These are phyloP conservation scores for Etheostoma perlongum DNA, from an alignment of 2,797 vertebrate genomes.

Conservation along the genomic window DNA sequence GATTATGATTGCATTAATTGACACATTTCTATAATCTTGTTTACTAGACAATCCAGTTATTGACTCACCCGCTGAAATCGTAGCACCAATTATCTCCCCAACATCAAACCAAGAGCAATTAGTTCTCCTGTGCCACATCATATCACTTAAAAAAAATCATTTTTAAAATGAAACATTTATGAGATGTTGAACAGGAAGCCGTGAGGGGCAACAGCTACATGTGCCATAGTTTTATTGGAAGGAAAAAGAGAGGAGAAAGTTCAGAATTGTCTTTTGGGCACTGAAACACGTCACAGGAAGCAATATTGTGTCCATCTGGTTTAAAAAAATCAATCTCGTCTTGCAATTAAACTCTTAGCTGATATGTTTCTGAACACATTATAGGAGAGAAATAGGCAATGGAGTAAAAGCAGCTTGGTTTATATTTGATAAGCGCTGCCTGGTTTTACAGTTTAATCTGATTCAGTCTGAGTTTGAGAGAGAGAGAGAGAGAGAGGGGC, in stretches of 20 bases:
- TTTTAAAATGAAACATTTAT: slow-evolving; percentile 5
- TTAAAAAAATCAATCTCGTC: too few species aligned
- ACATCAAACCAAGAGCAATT: slow-evolving; percentile 4
- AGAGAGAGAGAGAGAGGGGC: too few species aligned
- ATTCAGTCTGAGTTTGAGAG: too few species aligned
- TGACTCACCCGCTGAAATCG: slow-evolving; percentile 10
- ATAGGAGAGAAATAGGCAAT: too few species aligned
- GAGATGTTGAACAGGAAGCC: slow-evolving; percentile 3
- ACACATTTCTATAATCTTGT: slow-evolving; percentile 28
- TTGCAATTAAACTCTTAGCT: too few species aligned
- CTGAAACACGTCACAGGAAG: too few species aligned
- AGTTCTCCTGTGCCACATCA: not conserved
- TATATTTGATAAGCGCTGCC: too few species aligned
- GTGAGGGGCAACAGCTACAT: not conserved
- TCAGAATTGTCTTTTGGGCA: not conserved
- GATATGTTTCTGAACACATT: too few species aligned
- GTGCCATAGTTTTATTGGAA: not conserved
- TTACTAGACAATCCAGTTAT: slow-evolving; percentile 6
- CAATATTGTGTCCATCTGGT: too few species aligned
- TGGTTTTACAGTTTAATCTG: too few species aligned
- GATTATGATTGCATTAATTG: slow-evolving; percentile 21
- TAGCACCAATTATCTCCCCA: not conserved
- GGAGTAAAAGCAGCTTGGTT: too few species aligned
- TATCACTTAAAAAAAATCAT: not conserved
- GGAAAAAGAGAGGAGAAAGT: not conserved